Conservation (phyloP, 1,140 invertebrate species). For the Charaxes varanes region DNA sequence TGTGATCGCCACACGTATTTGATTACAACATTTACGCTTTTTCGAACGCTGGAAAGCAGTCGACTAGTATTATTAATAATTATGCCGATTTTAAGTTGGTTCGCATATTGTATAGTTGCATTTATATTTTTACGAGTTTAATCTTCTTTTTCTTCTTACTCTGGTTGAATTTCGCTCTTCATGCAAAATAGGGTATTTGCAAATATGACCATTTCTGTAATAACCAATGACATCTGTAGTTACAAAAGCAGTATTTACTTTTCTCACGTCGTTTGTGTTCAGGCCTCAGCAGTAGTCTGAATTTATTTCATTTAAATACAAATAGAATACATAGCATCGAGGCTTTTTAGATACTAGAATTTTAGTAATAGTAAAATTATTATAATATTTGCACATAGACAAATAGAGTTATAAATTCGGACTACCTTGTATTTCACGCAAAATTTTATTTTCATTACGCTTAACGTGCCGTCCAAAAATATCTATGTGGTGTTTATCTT, state of each 20-base stretch:
- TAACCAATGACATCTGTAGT: slow-evolving; percentile 63
- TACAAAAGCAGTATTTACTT: slow-evolving; percentile 65
- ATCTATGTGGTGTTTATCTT: slow-evolving; percentile 11
- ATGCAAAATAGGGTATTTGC: slow-evolving; percentile 39
- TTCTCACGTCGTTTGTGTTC: slow-evolving; percentile 43
- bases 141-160: too few relatives aligned
- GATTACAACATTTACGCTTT: too few relatives aligned
- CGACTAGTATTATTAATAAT: too few relatives aligned
- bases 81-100: too few relatives aligned
- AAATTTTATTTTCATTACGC: slow-evolving; percentile 34
- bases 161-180: too few relatives aligned
- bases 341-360: too few relatives aligned
- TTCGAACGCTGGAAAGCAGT: too few relatives aligned
- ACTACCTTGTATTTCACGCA: slow-evolving; percentile 33
- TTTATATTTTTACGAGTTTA: too few relatives aligned
- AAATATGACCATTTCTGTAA: slow-evolving; percentile 39
- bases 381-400: too few relatives aligned
- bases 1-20: too few relatives aligned
- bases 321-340: neutral
- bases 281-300: slow-evolving; percentile 39
- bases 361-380: too few relatives aligned
- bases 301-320: slow-evolving; percentile 16
- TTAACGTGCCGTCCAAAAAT: slow-evolving; percentile 28
- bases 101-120: too few relatives aligned
- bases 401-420: slow-evolving; percentile 25